A percentile compares a stretch with the other conserved stretches of the same genome.
These are phyloP conservation scores for Scaptomyza graminum DNA, from an alignment of 1,140 invertebrate genomes.

Conservation along the genomic window DNA sequence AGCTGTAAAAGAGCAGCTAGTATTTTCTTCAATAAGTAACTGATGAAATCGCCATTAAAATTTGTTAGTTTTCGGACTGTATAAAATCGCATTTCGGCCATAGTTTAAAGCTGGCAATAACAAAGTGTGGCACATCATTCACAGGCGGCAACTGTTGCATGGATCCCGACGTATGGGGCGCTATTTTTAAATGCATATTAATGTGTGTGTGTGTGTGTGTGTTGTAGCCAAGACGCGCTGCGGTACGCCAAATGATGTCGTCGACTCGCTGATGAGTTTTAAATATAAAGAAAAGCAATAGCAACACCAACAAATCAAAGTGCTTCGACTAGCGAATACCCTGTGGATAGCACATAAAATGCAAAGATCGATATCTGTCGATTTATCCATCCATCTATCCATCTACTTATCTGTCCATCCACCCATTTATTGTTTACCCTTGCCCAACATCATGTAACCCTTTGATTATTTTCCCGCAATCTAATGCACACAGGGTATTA, in stretches of 20 bases:
- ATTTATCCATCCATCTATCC: too few species aligned
- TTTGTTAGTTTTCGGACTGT: neutral
- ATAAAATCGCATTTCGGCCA: constrained; percentile 3
- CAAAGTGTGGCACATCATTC: constrained; percentile 61
- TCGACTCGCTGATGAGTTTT: constrained; percentile 74
- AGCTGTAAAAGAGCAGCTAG: constrained; percentile 26
- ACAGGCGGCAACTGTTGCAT: constrained; percentile 36
- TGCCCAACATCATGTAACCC: neutral
- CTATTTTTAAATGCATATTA: constrained; percentile 76
- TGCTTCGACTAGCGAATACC: neutral
- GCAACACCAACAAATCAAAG: constrained; percentile 5
- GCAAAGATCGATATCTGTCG: too few species aligned
- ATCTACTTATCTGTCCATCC: too few species aligned
- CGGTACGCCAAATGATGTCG: constrained; percentile 73
- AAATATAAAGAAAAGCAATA: constrained; percentile 69
- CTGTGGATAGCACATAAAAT: too few species aligned
- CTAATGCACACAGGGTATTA: neutral
- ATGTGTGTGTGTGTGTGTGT: constrained; percentile 29
- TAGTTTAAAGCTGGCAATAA: constrained; percentile 29
- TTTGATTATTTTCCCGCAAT: neutral
- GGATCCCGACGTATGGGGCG: constrained; percentile 25
- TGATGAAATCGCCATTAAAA: constrained; percentile 13
- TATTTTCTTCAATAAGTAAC: constrained; percentile 13
- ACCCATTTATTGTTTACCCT: neutral
- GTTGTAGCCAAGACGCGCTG: constrained; percentile 43